phyloP scores from a whole-genome alignment of 2,888 invertebrate genomes.

The Sinohyriopsis cumingii region DNA sequence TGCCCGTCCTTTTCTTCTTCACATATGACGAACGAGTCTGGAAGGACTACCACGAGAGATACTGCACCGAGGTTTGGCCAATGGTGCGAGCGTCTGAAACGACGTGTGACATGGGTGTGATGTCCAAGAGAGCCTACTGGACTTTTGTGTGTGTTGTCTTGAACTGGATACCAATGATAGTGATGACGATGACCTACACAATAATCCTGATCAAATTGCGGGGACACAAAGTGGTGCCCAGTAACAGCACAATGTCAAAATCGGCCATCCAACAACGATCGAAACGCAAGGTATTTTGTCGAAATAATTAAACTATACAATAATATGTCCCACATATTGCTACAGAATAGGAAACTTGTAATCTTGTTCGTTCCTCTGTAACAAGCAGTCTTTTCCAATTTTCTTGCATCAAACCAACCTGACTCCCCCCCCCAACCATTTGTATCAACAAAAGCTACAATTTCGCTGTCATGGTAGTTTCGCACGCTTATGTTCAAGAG shows the following conservation, averaged over 20 bases:
- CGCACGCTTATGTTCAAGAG: no score
- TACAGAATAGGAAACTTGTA: background rate
- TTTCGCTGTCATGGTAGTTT: no score
- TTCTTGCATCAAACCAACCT: no score
- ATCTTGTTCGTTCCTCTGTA: background rate
- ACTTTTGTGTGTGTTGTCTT: conserved; percentile 57
- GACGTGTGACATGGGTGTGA: conserved; percentile 51
- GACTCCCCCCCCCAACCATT: no score
- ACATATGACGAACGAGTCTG: conserved; percentile 52
- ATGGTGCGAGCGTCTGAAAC: conserved; percentile 33
- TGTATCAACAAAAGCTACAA: no score
- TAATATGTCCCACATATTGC: no score
- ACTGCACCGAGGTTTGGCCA: conserved; percentile 61
- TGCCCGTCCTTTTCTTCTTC: conserved; percentile 54
- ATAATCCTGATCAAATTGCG: conserved; percentile 55
- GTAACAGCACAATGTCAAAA: conserved; percentile 44
- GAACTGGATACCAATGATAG: conserved; percentile 65
- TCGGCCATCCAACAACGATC: conserved; percentile 55
- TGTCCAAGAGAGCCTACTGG: conserved; percentile 59
- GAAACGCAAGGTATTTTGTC: conserved; percentile 47
- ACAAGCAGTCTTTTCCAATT: no score
- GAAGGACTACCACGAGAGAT: conserved; percentile 57
- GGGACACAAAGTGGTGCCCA: conserved; percentile 51
- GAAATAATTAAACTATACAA: no score
- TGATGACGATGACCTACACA: conserved; percentile 55